These are phyloP conservation scores for Trichonephila clavipes DNA, from an alignment of 1,140 invertebrate genomes.

Conservation along the genomic window DNA sequence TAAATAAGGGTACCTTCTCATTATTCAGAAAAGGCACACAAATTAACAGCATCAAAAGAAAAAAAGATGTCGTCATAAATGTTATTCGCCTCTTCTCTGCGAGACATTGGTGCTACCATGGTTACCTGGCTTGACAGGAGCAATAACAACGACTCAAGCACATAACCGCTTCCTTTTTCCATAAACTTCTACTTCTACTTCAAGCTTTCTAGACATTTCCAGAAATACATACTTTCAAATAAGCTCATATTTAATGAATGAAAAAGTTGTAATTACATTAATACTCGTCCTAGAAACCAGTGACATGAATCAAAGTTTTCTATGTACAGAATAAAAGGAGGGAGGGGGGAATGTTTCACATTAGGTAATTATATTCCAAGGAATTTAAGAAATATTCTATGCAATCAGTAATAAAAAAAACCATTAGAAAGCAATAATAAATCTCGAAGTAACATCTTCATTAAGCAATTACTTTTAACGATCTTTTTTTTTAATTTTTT, in stretches of 20 bases:
- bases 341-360: too few species aligned
- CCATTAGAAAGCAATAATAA: too few species aligned
- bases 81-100: constrained; percentile 39
- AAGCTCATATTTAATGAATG: background rate
- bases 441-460: too few species aligned
- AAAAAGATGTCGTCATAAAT: constrained; percentile 57
- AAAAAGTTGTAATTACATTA: too few species aligned
- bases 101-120: constrained; percentile 30
- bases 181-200: constrained; percentile 34
- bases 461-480: too few species aligned
- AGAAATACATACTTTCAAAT: background rate
- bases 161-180: constrained; percentile 21
- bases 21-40: constrained; percentile 47
- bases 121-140: background rate
- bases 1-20: background rate
- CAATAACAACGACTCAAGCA: constrained; percentile 25
- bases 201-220: background rate
- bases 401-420: too few species aligned
- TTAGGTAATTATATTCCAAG: too few species aligned
- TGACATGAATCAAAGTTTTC: too few species aligned
- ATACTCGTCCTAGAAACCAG: too few species aligned
- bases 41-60: constrained; percentile 23
- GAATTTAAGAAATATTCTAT: too few species aligned
- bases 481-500: too few species aligned
- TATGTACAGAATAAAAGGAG: too few species aligned